These are phyloP conservation scores for Thaleichthys pacificus DNA, from an alignment of 2,797 vertebrate genomes.

Conservation along the genomic window DNA sequence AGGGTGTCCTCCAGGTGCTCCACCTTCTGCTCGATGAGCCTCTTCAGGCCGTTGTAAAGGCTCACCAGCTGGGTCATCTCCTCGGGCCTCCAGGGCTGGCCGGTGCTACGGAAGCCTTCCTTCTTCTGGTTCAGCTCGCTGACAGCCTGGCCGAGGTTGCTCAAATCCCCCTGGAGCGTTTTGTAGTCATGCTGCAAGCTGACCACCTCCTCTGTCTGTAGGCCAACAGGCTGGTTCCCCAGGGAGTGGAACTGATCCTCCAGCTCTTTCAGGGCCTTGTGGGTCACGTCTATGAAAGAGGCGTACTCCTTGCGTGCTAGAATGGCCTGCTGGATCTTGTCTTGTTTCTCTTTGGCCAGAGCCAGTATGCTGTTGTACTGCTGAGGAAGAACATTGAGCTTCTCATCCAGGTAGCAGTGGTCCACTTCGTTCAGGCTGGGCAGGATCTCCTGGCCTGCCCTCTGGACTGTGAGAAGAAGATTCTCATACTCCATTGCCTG, in stretches of 20 bases:
- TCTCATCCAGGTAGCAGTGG: conserved; percentile 91
- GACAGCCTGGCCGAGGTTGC: conserved; percentile 81
- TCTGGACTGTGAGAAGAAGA: conserved; percentile 86
- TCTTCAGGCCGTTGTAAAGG: conserved; percentile 83
- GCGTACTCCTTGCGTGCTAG: conserved; percentile 87
- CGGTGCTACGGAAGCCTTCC: conserved; percentile 91
- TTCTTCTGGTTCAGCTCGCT: conserved; percentile 95
- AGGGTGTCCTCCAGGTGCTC: conserved; percentile 81
- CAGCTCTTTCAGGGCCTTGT: conserved; percentile 84
- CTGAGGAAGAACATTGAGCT: conserved; percentile 87
- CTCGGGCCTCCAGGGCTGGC: conserved; percentile 91
- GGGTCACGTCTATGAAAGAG: conserved; percentile 87
- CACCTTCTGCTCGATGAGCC: conserved; percentile 84
- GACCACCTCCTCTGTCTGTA: conserved; percentile 78
- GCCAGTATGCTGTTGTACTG: conserved; percentile 86
- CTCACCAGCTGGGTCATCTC: conserved; percentile 86
- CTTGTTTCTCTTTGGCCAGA: conserved; percentile 89
- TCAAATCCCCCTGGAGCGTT: conserved; percentile 79
- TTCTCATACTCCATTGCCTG: conserved; percentile 94
- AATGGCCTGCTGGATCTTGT: conserved; percentile 90
- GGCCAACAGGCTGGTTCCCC: conserved; percentile 73
- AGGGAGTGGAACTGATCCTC: conserved; percentile 85
- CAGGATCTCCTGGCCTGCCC: conserved; percentile 89
- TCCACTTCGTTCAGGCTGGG: conserved; percentile 92
- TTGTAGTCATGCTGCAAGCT: conserved; percentile 80